A percentile compares a stretch with the other conserved stretches of the same genome.
Evolutionary conservation across 2,797 vertebrate species (phyloP).

Genomic region (Syngnathus acus): DNA sequence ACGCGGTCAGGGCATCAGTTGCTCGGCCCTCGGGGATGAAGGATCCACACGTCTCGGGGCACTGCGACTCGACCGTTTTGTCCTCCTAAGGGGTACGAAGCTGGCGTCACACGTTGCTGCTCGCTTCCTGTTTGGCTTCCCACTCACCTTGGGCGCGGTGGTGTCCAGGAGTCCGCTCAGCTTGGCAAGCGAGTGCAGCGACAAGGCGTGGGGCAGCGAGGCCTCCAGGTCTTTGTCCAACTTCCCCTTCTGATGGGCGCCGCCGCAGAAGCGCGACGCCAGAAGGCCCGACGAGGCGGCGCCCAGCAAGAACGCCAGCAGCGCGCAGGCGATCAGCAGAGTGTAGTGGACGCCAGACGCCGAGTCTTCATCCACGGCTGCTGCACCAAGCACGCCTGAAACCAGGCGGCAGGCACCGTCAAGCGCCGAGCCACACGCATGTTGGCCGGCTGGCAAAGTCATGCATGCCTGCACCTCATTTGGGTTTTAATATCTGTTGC

Average conservation of each 20-base stretch:
- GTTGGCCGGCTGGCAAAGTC: no score
- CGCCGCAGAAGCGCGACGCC: constrained; percentile 78
- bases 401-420: background rate
- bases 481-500: no score
- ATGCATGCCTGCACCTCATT: no score
- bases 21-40: constrained; percentile 51
- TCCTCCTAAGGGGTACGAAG: constrained; percentile 43
- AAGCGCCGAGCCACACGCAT: background rate
- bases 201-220: constrained; percentile 69
- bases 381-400: constrained; percentile 57
- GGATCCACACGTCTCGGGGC: constrained; percentile 67
- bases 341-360: constrained; percentile 70
- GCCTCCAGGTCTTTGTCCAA: constrained; percentile 69
- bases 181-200: constrained; percentile 75
- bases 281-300: constrained; percentile 75
- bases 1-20: constrained; percentile 33
- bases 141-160: constrained; percentile 41
- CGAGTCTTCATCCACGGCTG: constrained; percentile 41
- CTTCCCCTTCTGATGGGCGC: constrained; percentile 26
- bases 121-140: background rate
- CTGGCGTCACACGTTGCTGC: background rate
- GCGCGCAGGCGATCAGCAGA: constrained; percentile 75
- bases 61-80: constrained; percentile 49
- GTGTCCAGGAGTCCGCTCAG: constrained; percentile 72
- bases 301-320: constrained; percentile 78